A percentile compares a stretch with the other conserved stretches of the same genome.
These are phyloP conservation scores for Glaucidium brasilianum DNA, from an alignment of 2,113 vertebrate species.

Conservation along the genomic window DNA sequence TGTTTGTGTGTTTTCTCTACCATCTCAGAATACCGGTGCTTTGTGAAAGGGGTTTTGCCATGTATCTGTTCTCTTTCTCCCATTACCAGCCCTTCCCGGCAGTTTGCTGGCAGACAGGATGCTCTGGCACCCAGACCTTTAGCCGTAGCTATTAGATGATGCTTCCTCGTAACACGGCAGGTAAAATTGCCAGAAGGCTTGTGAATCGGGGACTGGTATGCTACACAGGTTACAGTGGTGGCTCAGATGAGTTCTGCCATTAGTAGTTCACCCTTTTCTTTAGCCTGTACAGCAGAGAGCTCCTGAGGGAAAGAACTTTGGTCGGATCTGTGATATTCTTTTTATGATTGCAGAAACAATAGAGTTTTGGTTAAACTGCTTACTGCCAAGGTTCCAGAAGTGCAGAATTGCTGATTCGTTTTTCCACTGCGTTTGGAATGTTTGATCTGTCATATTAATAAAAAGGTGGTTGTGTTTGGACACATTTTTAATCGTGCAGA, in stretches of 20 bases:
- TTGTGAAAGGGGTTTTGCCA: not conserved
- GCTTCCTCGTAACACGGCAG: not conserved
- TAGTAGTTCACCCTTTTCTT: not conserved
- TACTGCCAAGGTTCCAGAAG: not conserved
- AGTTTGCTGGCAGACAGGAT: not conserved
- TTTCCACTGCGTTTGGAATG: not conserved
- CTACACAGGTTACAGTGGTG: not conserved
- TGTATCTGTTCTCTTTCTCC: not conserved
- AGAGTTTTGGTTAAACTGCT: not conserved
- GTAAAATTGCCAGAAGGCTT: not conserved
- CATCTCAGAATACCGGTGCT: not conserved
- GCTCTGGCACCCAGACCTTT: not conserved
- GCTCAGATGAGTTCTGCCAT: not conserved
- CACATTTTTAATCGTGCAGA: not conserved
- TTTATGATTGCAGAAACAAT: not conserved
- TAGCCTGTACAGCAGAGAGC: not conserved
- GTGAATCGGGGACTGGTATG: not conserved
- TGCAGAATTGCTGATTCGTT: not conserved
- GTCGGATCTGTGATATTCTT: not conserved
- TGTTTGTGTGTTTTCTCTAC: not conserved
- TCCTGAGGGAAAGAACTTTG: not conserved
- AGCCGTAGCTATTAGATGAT: fast-evolving
- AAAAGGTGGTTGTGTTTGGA: not conserved
- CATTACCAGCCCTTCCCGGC: not conserved
- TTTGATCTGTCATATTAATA: not conserved